Base-by-base conservation (phyloP, 2,797 vertebrate species). In the Hippoglossus hippoglossus region DNA sequence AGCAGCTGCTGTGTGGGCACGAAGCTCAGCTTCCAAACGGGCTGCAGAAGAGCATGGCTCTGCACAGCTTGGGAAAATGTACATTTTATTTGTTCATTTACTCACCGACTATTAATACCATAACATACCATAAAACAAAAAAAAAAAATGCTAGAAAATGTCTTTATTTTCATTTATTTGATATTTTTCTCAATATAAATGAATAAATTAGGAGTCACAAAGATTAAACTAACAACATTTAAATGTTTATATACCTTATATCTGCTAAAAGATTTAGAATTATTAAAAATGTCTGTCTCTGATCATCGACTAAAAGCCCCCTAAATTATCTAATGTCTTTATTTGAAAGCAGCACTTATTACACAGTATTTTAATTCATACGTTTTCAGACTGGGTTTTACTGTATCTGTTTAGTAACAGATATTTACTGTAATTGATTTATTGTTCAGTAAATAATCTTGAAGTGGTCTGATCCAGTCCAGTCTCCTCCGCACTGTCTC, bases 1-100 rank as follows among this genome's bases (percentile, higher is more conserved):
- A 82, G 85, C 92, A 93, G 91, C 88, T 90, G 91, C 81, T 93
- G 92, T 88, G 93, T 94, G 90, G 93, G 92, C 88, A 77, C 77
- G 21, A 70, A 75, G 86, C 81, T 36, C 49, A 67, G 73, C 87
- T 77, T 76, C 73, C 75, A 75, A 86, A 84, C 88, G 64, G 80
- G 54, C 72, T 72, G 57, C 55, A 51, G 57, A 22, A 0, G 64
- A 81, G 53, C 66, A 15, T 39, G 71, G 47, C 8, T 28, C 70
- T 51, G 59, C 67, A 73, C 63, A 50, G 54, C 77, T 68, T 62
- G 63, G 62, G 65, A 62, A 60, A 81, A 57, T 47, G 55, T 78
- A 81, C 60, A 71, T 75, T 80, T 47, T 60, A 76, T 77, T 75
- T 31, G 22, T 31, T 31, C 7, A 31, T 8, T 31, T 74, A 0